Conservation (phyloP, 1,140 invertebrate species). For the Atta cephalotes region DNA sequence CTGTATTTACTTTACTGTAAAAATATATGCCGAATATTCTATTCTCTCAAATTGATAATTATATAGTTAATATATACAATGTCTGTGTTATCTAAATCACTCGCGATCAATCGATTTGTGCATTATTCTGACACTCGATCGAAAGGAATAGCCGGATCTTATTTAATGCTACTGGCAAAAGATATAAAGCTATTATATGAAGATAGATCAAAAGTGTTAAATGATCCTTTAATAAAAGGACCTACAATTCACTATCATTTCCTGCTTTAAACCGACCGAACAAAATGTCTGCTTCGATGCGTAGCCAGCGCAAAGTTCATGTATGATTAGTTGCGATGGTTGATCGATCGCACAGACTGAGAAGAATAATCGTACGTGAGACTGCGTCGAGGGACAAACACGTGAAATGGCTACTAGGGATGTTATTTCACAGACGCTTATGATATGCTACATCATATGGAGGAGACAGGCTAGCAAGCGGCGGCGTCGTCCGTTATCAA, state of each 20-base stretch:
- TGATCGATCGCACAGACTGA: not conserved
- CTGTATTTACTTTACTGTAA: not conserved
- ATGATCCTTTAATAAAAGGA: not conserved
- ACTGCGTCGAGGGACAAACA: not conserved
- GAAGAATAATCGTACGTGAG: slow-evolving; percentile 1
- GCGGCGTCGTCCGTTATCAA: too few species aligned
- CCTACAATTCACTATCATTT: not conserved
- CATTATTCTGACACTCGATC: not conserved
- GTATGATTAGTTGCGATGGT: slow-evolving; percentile 9
- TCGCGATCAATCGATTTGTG: not conserved
- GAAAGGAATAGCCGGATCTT: not conserved
- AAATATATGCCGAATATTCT: not conserved
- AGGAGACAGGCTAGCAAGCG: too few species aligned
- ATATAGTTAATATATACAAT: not conserved
- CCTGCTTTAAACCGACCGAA: not conserved
- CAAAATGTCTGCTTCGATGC: not conserved
- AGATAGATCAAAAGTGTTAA: not conserved
- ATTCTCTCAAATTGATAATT: not conserved
- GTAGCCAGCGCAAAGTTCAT: not conserved
- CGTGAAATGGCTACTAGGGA: not conserved
- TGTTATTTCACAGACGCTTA: too few species aligned
- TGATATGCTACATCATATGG: too few species aligned
- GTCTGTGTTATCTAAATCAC: not conserved
- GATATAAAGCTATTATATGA: not conserved
- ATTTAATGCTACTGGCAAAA: not conserved